phyloP scores from a whole-genome alignment of 2,888 invertebrate species.

The Cantharis lateralis region DNA sequence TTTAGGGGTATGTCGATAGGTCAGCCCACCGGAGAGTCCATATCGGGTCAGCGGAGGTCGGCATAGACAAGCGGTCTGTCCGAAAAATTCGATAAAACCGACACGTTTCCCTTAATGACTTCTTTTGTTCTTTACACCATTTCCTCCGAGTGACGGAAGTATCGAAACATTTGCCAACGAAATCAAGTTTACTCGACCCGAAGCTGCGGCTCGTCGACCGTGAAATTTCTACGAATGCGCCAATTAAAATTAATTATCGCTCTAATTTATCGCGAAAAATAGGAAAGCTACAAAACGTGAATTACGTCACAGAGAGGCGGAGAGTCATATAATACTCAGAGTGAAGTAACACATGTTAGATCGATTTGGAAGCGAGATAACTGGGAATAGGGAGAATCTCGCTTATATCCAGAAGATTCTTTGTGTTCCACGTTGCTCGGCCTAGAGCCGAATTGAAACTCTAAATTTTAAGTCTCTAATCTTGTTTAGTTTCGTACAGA shows the following conservation, averaged over 20 bases:
- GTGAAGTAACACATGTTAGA: not conserved
- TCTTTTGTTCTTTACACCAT: not conserved
- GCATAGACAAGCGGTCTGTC: not conserved
- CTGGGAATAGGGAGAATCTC: not conserved
- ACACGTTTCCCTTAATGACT: not conserved
- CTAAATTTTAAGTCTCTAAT: not conserved
- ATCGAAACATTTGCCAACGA: not conserved
- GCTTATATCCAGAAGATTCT: no score
- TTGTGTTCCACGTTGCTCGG: no score
- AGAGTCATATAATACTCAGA: not conserved
- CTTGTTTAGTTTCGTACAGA: not conserved
- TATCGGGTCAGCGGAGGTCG: not conserved
- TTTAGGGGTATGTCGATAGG: not conserved
- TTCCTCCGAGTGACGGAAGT: no score
- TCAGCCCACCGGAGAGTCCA: not conserved
- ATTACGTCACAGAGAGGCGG: not conserved
- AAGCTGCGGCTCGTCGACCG: not conserved
- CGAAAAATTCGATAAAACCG: not conserved
- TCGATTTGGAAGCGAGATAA: not conserved
- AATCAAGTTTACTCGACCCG: not conserved
- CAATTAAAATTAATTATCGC: not conserved
- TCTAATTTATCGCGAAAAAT: not conserved
- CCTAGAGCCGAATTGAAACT: no score
- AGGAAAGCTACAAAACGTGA: not conserved
- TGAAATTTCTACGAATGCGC: not conserved